A percentile compares a stretch with the other conserved stretches of the same genome.
Evolutionary conservation across 1,140 invertebrate genomes (phyloP).

Genomic region (Drosophila nannoptera): DNA sequence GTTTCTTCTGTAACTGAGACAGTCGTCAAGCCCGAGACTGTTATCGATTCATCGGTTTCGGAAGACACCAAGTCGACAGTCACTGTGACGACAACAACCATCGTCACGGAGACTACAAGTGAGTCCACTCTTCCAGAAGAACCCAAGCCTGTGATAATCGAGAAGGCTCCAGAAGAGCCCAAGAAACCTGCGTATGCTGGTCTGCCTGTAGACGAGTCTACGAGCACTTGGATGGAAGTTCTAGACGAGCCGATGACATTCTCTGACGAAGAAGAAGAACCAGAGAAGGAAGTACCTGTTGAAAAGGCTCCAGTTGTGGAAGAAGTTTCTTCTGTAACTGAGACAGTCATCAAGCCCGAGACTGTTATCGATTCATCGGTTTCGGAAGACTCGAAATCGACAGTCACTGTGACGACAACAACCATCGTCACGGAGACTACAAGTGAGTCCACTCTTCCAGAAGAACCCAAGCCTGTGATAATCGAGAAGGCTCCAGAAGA

Average conservation of each 20-base stretch:
- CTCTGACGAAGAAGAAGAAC: conserved; percentile 65
- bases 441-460: not conserved
- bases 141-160: conserved; percentile 20
- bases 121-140: not conserved
- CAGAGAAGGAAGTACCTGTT: conserved; percentile 34
- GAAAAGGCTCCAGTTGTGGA: conserved; percentile 2
- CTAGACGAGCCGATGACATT: conserved; percentile 78
- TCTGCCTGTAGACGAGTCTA: conserved; percentile 49
- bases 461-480: conserved; percentile 5
- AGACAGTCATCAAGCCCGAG: conserved; percentile 4
- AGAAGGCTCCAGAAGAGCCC: conserved; percentile 26
- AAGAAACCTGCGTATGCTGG: conserved; percentile 65
- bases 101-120: conserved; percentile 9
- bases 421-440: conserved; percentile 34
- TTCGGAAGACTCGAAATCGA: conserved; percentile 5
- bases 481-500: conserved; percentile 18
- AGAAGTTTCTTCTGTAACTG: not conserved
- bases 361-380: conserved; percentile 1
- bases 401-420: conserved; percentile 16
- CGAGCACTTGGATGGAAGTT: conserved; percentile 79
- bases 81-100: conserved; percentile 23
- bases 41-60: not conserved
- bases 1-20: not conserved
- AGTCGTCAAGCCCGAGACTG: not conserved
- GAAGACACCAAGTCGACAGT: conserved; percentile 8